phyloP scores from a whole-genome alignment of 53 echinoderm and acorn worm genomes.

The Arbacia lixula region DNA sequence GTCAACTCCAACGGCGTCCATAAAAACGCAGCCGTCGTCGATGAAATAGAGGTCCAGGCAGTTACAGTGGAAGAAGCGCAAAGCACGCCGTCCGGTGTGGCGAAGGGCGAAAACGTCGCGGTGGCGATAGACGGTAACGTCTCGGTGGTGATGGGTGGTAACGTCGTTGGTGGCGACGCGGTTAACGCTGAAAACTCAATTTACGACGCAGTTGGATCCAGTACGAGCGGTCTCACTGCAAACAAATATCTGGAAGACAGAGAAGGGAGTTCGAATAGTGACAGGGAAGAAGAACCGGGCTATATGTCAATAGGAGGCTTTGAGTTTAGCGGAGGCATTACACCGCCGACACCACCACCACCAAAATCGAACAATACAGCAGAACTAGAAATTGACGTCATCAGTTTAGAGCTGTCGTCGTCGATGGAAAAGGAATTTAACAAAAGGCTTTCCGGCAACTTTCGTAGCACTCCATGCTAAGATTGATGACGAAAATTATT shows the following conservation, averaged over 20 bases:
- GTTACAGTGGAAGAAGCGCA: conserved; percentile 3
- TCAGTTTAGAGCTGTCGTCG: conserved; percentile 12
- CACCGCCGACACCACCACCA: not conserved
- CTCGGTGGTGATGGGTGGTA: too few relatives aligned
- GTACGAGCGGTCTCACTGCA: too few relatives aligned
- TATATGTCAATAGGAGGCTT: conserved; percentile 30
- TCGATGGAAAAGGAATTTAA: conserved; percentile 34
- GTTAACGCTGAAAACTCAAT: not conserved
- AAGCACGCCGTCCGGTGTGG: too few relatives aligned
- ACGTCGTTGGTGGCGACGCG: not conserved
- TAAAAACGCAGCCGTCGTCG: conserved; percentile 17
- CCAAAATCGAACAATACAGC: not conserved
- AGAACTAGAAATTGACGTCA: not conserved
- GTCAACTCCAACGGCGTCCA: not conserved
- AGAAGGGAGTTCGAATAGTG: not conserved
- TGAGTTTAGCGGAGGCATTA: not conserved
- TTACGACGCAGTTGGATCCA: not conserved
- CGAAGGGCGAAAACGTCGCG: too few relatives aligned
- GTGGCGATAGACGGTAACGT: too few relatives aligned
- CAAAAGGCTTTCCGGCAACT: not conserved
- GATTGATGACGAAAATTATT: too few relatives aligned
- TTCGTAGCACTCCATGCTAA: too few relatives aligned
- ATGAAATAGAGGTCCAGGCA: conserved; percentile 5
- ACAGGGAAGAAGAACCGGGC: conserved; percentile 4
- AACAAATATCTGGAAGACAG: not conserved